Base-by-base conservation (phyloP, 2,888 invertebrate genomes). In the Diabrotica balteata region DNA sequence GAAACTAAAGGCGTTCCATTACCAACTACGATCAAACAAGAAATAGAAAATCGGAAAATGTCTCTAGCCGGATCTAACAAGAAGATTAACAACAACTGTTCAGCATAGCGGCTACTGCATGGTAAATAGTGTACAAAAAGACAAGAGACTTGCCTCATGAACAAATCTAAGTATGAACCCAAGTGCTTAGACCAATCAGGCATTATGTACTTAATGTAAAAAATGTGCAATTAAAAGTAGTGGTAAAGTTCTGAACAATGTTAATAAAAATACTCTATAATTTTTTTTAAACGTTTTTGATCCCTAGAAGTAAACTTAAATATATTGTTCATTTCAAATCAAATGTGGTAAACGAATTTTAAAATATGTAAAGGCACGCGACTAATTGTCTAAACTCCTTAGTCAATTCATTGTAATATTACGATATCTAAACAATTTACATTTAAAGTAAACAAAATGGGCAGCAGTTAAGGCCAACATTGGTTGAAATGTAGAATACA, bases 1-100 rank as follows among this genome's bases (percentile, higher is more conserved):
- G 94, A 94, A 84, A 93, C 93, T 4, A 88, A 89, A n/a, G 86
- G 86, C 63, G 83, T 82, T 60, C 86, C 86, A 1, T 79, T 89
- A 9, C 84, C 86, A 7, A 81, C 79, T 47, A 81, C 81, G 0
- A 62, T 83, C 6, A 75, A 77, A 54, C 78, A 80, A 57, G 76
- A 76, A 44, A 65, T 75, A 52, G 53, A 66, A 46, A 63, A 51
- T 8, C 47, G 63, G n/a, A 70, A 66, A 46, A 64, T 64, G 43
- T 62, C 59, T 7, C 62, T 72, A 59, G 67, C 55, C 7, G 71
- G 68, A 51, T 55, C 45, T 5, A 71, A 74, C 49, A 68, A 66
- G 8, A 73, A 72, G 49, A 73, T 66, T 58, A 75, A 73, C 43
- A 77, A 77, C 68, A 77, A 77, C 65, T 75, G 71, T 58, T 72